Evolutionary conservation across 2,888 invertebrate species (phyloP), one percentile per base, ranked within the genome.

Genomic region (Philaethria dido): DNA sequence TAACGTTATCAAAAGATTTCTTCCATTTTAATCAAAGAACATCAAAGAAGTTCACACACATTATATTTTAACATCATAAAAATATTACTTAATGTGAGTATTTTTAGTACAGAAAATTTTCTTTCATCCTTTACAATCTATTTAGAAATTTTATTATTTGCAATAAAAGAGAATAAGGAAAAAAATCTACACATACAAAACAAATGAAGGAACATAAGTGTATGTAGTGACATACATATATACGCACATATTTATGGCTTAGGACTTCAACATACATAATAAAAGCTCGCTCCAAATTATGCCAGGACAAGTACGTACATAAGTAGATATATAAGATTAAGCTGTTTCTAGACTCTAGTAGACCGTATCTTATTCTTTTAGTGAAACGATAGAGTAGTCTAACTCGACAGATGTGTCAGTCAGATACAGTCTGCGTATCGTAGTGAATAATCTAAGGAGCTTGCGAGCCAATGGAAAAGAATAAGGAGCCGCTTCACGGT

Each of bases 11-110:
- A n/a, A 25, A n/a, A n/a, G n/a, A 25, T n/a, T 8, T 25, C 25
- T 50, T 25, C 25, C 50, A 50, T n/a, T 50, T 50, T 50, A 50
- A 25, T 25, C 50, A 25, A 20, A 50, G 3, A 25, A 20, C 50
- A 25, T 50, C 50, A 50, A 50, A 50, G 25, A 50, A n/a, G 14
- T 50, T 50, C 50, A 14, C 25, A 50, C 48, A 22, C 48, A 22
- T 48, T 48, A 14, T 48, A 22, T 48, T 22, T 18, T 48, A 25
- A 48, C 22, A 20, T 48, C 22, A 48, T 22, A 13, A 14, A 14
- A n/a, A 14, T 48, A 48, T 48, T 48, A 8, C 22, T 1, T 22
- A 48, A 48, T 48, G 22, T 48, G 22, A 48, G 14, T 22, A 22
- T 48, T 48, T 22, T 22, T 48, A 48, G 48, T 11, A 48, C 22